phyloP scores from a whole-genome alignment of 2,113 vertebrate genomes.

The Alexandromys fortis region DNA sequence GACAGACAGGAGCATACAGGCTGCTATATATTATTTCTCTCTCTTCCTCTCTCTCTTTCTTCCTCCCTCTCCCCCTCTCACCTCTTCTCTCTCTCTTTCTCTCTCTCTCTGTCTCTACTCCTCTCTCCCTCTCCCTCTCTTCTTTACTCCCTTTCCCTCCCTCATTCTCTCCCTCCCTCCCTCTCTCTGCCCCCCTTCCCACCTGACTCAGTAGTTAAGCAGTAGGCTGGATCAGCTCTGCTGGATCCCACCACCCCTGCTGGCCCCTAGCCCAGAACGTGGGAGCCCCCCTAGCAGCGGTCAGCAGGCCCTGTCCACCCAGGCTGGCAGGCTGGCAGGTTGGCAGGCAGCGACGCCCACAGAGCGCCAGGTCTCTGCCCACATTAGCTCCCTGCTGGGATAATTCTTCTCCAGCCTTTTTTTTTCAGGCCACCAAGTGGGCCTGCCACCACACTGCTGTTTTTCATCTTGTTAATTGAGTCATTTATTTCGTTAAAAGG shows the following conservation, averaged over 20 bases:
- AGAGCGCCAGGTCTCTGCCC: conserved; percentile 86
- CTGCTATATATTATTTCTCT: neutral
- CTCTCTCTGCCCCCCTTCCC: neutral
- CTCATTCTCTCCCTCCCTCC: neutral
- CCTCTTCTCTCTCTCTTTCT: neutral
- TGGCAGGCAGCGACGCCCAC: conserved; percentile 88
- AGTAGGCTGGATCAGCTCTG: neutral
- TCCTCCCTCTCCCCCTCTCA: too few relatives aligned
- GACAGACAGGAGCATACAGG: neutral
- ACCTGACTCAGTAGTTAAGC: neutral
- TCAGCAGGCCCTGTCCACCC: neutral
- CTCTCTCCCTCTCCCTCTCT: neutral
- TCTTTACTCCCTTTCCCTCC: neutral
- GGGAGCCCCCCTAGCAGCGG: neutral
- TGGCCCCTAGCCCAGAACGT: neutral
- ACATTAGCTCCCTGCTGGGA: conserved; percentile 90
- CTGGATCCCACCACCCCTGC: neutral
- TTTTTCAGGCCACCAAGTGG: conserved; percentile 85
- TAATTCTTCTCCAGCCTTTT: conserved; percentile 91
- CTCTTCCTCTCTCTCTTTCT: neutral
- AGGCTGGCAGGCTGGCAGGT: conserved; percentile 71
- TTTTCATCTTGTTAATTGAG: conserved; percentile 93
- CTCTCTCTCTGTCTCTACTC: fast-evolving
- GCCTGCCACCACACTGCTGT: conserved; percentile 88
- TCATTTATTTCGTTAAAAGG: conserved; percentile 93